phyloP scores from a whole-genome alignment of 2,797 vertebrate species.

The Nothura maculosa region DNA sequence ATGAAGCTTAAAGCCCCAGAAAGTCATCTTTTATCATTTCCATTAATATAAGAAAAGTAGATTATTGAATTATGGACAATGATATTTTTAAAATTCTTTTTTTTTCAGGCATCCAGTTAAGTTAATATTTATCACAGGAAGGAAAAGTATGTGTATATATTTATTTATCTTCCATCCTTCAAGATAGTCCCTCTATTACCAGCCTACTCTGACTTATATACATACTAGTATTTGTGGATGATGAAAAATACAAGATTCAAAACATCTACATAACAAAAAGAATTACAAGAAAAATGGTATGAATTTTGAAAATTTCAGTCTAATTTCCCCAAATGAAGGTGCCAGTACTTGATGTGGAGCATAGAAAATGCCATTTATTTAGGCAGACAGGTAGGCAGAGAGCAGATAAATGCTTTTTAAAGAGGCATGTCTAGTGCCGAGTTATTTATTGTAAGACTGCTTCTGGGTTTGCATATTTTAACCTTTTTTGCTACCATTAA shows the following conservation, averaged over 20 bases:
- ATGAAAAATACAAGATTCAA: neutral
- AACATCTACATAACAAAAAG: neutral
- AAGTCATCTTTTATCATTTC: neutral
- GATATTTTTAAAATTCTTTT: neutral
- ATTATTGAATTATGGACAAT: neutral
- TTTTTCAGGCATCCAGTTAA: neutral
- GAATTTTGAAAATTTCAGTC: neutral
- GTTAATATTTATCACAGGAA: neutral
- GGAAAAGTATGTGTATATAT: neutral
- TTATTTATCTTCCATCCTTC: neutral
- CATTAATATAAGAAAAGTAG: neutral
- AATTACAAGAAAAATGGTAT: neutral
- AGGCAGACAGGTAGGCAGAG: neutral
- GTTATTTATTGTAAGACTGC: neutral
- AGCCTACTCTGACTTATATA: neutral
- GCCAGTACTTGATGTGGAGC: neutral
- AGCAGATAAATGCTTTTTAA: neutral
- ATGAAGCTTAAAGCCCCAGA: neutral
- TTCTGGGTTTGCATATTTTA: neutral
- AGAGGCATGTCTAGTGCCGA: neutral
- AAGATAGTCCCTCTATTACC: neutral
- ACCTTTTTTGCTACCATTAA: neutral
- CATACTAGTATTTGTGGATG: neutral
- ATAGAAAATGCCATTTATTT: neutral
- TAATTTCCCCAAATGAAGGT: neutral